Base-by-base conservation (phyloP, 2,888 invertebrate genomes). In the Phyllotreta cruciferae region DNA sequence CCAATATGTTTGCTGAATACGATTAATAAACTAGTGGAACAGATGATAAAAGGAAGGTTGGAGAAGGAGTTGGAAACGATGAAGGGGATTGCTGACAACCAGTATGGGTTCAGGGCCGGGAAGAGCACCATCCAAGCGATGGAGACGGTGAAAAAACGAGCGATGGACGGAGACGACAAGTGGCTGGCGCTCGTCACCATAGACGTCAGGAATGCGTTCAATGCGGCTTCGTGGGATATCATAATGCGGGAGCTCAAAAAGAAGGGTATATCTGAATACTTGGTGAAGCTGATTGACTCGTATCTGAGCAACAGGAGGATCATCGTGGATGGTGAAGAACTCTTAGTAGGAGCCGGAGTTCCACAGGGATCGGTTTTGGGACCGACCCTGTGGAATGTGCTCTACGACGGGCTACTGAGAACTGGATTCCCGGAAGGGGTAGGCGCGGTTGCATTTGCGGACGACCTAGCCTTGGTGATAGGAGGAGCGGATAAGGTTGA, bases 131-230 rank as follows among this genome's bases (percentile, higher is more conserved):
- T 52, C 9, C 42, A 42, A 13, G 56, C 56, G 4, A 11, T 56
- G 42, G 6, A 38, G 11, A 37, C 1, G 10, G 38, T 37, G 3
- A 52, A 35, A n/a, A n/a, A 52, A 8, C n/a, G 7, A 52, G 38
- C n/a, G 8, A 8, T 37, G n/a, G 11, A 36, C 11, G 6, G 11
- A 11, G n/a, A n/a, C 5, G 14, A 11, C 5, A 11, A 3, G 6
- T 44, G 44, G 44, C 6, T 8, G 6, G 44, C 11, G 6, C 3
- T 55, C 7, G 14, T 54, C 9, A 42, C 60, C 6, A 13, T 68
- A 4, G 64, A 68, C 49, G 50, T 68, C 0, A 54, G 60, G 34
- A 68, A 68, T 11, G 66, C 68, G 1, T 68, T 69, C 36, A 69
- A 69, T 41, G 50, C 60, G 1, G 66, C 62, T 9, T 41, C 24